Evolutionary conservation across 2,888 invertebrate genomes (phyloP).

Genomic region (Caenorhabditis afra): DNA sequence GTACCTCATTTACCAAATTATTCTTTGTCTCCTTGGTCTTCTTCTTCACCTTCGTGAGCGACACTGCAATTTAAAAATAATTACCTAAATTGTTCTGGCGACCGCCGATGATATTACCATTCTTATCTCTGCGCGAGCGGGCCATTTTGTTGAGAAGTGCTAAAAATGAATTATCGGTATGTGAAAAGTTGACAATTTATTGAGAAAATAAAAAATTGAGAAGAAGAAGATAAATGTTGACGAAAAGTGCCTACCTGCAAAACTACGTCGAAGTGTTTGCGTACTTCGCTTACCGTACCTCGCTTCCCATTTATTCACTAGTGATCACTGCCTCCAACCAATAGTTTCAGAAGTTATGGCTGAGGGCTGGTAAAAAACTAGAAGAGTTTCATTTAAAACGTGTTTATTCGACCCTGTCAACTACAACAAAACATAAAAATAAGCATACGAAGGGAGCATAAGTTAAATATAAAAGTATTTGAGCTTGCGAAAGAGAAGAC

Average conservation of each 20-base stretch:
- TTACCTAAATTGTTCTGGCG: background rate
- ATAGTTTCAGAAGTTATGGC: too few species aligned
- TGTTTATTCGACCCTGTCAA: background rate
- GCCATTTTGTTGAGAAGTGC: slow-evolving; percentile 40
- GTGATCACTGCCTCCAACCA: too few species aligned
- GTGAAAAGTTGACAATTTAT: background rate
- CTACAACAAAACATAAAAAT: background rate
- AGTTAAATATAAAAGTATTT: slow-evolving; percentile 27
- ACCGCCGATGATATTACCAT: slow-evolving; percentile 19
- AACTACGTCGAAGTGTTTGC: background rate
- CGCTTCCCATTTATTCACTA: too few species aligned
- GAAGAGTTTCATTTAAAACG: too few species aligned
- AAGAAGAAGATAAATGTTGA: background rate
- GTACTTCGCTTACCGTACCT: background rate
- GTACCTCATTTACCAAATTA: slow-evolving; percentile 90
- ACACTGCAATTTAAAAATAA: slow-evolving; percentile 84
- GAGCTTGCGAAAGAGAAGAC: slow-evolving; percentile 33
- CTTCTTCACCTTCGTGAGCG: slow-evolving; percentile 93
- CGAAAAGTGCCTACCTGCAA: background rate
- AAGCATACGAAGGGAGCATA: background rate
- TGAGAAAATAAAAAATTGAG: slow-evolving; percentile 6
- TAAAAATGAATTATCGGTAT: slow-evolving; percentile 10
- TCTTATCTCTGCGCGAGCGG: slow-evolving; percentile 60
- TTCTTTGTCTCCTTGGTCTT: slow-evolving; percentile 92
- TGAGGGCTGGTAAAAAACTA: too few species aligned